phyloP scores from a whole-genome alignment of 1,140 invertebrate genomes.

The Cecropterus lyciades region DNA sequence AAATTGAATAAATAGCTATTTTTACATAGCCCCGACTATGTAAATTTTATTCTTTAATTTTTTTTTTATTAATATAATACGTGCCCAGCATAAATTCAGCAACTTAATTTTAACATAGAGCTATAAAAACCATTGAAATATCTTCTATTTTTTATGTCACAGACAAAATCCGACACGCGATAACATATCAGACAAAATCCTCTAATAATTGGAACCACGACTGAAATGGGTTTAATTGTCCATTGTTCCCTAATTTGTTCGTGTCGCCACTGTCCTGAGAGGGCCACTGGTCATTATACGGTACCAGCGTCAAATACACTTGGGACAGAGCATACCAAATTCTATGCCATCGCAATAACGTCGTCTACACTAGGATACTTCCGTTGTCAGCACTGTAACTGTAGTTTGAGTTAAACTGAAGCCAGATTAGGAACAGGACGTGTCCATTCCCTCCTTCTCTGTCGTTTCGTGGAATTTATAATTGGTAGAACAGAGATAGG shows the following conservation, averaged over 20 bases:
- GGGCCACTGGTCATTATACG: constrained; percentile 45
- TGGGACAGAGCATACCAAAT: background rate
- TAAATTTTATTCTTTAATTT: too few species aligned
- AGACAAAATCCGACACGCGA: constrained; percentile 14
- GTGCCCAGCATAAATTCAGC: too few species aligned
- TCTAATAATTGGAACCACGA: constrained; percentile 54
- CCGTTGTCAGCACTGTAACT: constrained; percentile 5
- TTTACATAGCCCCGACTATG: too few species aligned
- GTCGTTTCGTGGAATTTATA: constrained; percentile 15
- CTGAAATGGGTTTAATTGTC: constrained; percentile 58
- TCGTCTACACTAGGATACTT: background rate
- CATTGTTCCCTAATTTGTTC: constrained; percentile 65
- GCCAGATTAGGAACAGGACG: constrained; percentile 20
- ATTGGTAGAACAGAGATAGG: constrained; percentile 15
- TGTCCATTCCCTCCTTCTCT: constrained; percentile 5
- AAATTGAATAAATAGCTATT: too few species aligned
- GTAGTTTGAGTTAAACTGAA: constrained; percentile 35
- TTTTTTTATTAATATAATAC: too few species aligned
- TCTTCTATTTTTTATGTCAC: background rate
- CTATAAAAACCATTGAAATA: too few species aligned
- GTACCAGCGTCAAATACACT: constrained; percentile 6
- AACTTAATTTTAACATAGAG: too few species aligned
- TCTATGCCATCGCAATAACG: constrained; percentile 25
- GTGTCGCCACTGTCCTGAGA: constrained; percentile 56
- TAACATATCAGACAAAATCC: constrained; percentile 41